phyloP scores from a whole-genome alignment of 2,113 vertebrate genomes.

The Planiliza haematocheilus region DNA sequence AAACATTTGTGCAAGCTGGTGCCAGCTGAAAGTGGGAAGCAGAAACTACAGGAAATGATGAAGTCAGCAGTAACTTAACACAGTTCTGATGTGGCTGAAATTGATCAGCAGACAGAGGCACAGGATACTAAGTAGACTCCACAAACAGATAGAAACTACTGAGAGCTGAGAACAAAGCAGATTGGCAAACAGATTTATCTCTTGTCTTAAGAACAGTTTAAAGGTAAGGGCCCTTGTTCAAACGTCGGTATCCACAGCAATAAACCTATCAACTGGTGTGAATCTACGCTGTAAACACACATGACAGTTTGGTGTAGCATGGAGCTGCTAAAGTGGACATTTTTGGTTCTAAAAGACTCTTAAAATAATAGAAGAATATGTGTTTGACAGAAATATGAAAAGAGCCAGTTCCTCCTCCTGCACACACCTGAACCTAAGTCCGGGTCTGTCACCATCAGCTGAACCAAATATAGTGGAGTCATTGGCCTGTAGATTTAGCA shows the following conservation, averaged over 20 bases:
- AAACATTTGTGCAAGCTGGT: too few relatives aligned
- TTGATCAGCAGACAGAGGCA: too few relatives aligned
- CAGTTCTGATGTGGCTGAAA: too few relatives aligned
- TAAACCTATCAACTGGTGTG: background rate
- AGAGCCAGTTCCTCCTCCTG: background rate
- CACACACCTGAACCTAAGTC: background rate
- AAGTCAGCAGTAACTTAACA: too few relatives aligned
- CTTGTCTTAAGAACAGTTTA: too few relatives aligned
- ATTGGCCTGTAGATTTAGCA: background rate
- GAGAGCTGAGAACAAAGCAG: too few relatives aligned
- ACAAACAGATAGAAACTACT: too few relatives aligned
- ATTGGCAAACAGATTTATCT: too few relatives aligned
- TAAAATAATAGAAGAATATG: background rate
- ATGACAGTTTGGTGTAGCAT: background rate
- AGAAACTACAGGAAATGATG: too few relatives aligned
- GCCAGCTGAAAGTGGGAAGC: too few relatives aligned
- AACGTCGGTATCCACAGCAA: background rate
- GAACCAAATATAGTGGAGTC: conserved; percentile 15
- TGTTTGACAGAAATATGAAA: background rate
- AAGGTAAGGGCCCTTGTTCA: background rate
- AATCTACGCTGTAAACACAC: background rate
- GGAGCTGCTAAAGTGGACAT: background rate
- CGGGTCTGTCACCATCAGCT: conserved; percentile 1
- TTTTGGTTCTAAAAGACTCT: background rate
- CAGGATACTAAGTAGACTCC: too few relatives aligned